Conservation (phyloP, 2,797 vertebrate genomes). For the Chelidonichthys spinosus region DNA sequence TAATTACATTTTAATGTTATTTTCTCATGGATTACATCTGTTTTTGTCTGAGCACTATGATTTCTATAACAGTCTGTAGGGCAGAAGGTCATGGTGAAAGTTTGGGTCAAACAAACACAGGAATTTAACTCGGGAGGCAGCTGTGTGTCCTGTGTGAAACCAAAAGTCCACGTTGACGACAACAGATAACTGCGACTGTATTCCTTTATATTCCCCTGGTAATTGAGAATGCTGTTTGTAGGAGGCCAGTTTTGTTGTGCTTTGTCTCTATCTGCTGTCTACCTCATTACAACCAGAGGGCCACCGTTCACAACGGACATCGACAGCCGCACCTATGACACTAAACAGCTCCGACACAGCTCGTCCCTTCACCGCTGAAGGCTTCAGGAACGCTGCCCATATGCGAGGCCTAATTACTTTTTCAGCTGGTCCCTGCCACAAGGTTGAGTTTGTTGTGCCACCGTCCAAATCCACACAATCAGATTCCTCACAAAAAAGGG, state of each 20-base stretch:
- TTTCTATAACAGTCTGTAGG: too few species aligned
- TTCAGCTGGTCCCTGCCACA: constrained; percentile 71
- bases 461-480: constrained; percentile 76
- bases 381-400: constrained; percentile 55
- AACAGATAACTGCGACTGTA: too few species aligned
- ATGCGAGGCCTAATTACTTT: constrained; percentile 79
- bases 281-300: constrained; percentile 1
- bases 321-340: constrained; percentile 55
- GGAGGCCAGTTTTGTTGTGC: neutral
- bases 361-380: constrained; percentile 35
- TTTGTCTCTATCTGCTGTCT: constrained; percentile 24
- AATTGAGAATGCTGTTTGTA: neutral
- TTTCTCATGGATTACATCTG: too few species aligned
- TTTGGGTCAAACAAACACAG: too few species aligned
- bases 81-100: too few species aligned
- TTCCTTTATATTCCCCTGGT: neutral
- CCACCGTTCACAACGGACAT: constrained; percentile 16
- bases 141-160: too few species aligned
- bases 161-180: too few species aligned
- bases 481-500: constrained; percentile 77
- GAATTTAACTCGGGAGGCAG: too few species aligned
- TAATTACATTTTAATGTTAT: too few species aligned
- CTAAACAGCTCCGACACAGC: constrained; percentile 48
- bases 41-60: too few species aligned
- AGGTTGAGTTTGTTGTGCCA: constrained; percentile 80